A percentile compares a stretch with the other conserved stretches of the same genome.
Conservation (phyloP, 2,113 vertebrate genomes). For the Synchiropus splendidus region DNA sequence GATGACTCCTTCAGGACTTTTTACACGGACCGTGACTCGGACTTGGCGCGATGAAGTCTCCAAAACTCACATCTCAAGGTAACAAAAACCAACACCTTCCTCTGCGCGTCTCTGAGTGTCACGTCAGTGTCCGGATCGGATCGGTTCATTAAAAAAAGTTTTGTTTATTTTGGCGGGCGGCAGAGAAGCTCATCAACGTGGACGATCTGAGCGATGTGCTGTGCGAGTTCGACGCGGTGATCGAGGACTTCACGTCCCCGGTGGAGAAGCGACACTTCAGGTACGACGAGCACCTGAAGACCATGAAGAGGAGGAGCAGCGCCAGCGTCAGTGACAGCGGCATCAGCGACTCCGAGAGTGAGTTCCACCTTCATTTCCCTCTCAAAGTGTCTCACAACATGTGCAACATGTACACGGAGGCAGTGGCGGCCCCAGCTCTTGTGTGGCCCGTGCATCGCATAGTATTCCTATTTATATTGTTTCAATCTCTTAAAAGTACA, state of each 20-base stretch:
- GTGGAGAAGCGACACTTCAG: conserved; percentile 80
- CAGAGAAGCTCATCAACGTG: conserved; percentile 33
- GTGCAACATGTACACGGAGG: too few relatives aligned
- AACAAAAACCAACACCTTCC: conserved; percentile 7
- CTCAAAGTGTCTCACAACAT: too few relatives aligned
- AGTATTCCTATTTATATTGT: too few relatives aligned
- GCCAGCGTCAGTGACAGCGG: conserved; percentile 87
- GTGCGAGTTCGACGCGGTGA: conserved; percentile 87
- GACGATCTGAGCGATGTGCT: conserved; percentile 77
- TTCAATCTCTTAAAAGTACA: too few relatives aligned
- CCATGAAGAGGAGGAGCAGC: conserved; percentile 85
- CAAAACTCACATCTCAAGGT: conserved; percentile 54
- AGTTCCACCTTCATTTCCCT: conserved; percentile 38
- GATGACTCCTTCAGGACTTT: conserved; percentile 4
- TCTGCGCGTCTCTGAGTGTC: neutral
- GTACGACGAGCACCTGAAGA: conserved; percentile 85
- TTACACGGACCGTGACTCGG: conserved; percentile 9
- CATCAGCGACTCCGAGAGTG: conserved; percentile 87
- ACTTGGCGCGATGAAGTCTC: conserved; percentile 60
- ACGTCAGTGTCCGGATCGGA: neutral
- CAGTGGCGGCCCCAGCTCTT: too few relatives aligned
- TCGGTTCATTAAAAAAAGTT: neutral
- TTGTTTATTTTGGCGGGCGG: neutral
- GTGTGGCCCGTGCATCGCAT: too few relatives aligned
- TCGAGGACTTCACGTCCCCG: conserved; percentile 85